phyloP scores from a whole-genome alignment of 2,113 vertebrate species.

The Lagenorhynchus albirostris region DNA sequence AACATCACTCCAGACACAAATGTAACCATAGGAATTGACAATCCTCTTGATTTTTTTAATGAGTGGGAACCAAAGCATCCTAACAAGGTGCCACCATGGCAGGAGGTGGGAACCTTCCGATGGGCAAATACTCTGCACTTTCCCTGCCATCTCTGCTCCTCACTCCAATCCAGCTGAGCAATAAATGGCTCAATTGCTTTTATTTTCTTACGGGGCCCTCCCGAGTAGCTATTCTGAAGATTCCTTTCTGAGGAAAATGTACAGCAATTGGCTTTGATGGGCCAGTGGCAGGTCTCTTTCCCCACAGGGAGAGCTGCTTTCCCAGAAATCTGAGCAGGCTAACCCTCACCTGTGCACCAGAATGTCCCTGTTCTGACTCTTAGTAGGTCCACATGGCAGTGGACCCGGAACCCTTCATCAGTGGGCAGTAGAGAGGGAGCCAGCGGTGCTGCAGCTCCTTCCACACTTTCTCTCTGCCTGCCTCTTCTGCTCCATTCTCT shows the following conservation, averaged over 20 bases:
- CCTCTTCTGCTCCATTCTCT: not conserved
- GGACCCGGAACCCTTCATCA: too few relatives aligned
- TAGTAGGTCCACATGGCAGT: too few relatives aligned
- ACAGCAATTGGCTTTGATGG: not conserved
- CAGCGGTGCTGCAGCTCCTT: not conserved
- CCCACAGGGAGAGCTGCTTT: not conserved
- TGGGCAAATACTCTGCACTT: not conserved
- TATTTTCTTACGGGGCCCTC: not conserved
- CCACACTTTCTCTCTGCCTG: rapidly evolving
- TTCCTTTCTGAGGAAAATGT: not conserved
- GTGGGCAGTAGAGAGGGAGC: not conserved
- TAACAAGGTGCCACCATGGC: not conserved
- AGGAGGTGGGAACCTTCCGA: not conserved
- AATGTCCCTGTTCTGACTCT: not conserved
- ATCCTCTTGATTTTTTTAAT: not conserved
- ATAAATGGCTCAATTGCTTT: not conserved
- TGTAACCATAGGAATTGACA: not conserved
- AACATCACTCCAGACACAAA: not conserved
- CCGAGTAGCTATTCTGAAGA: not conserved
- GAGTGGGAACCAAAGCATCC: not conserved
- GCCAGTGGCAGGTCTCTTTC: not conserved
- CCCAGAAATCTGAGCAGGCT: not conserved
- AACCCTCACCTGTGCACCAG: not conserved
- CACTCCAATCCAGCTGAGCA: not conserved
- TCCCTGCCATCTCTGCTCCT: not conserved